A percentile compares a stretch with the other conserved stretches of the same genome.
Conservation (phyloP, 2,113 vertebrate genomes). For the Sinosuthora webbiana region DNA sequence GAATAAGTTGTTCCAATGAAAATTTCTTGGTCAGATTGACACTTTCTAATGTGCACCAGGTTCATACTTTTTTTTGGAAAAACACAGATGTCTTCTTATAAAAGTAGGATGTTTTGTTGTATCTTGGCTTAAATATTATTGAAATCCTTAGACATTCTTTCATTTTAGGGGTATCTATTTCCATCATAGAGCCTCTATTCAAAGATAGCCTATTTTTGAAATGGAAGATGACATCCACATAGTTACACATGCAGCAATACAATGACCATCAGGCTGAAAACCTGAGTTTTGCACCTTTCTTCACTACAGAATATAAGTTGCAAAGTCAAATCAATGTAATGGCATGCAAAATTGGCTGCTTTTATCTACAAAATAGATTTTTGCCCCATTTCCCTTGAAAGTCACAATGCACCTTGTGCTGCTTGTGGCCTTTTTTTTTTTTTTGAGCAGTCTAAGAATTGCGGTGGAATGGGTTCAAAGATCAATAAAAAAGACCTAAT, state of each 20-base stretch:
- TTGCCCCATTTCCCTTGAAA: neutral
- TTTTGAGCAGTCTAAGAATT: neutral
- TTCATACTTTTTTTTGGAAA: neutral
- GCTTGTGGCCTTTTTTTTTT: neutral
- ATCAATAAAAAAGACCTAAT: neutral
- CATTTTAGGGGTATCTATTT: neutral
- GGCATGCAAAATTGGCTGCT: neutral
- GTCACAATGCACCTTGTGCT: neutral
- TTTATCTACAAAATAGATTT: neutral
- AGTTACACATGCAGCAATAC: neutral
- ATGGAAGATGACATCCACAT: neutral
- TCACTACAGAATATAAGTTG: neutral
- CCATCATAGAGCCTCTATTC: neutral
- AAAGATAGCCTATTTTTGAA: neutral
- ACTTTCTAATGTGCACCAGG: neutral
- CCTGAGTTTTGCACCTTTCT: neutral
- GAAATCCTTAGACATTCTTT: neutral
- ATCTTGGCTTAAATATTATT: neutral
- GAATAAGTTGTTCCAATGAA: neutral
- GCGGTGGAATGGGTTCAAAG: neutral
- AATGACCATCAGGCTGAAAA: neutral
- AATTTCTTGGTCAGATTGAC: neutral
- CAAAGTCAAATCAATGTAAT: neutral
- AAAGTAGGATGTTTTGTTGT: neutral
- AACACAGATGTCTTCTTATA: neutral